Percentiles rank a stretch among this genome's conserved stretches.
Conservation (phyloP, 1,140 invertebrate species). For the Eupristina koningsbergeri region DNA sequence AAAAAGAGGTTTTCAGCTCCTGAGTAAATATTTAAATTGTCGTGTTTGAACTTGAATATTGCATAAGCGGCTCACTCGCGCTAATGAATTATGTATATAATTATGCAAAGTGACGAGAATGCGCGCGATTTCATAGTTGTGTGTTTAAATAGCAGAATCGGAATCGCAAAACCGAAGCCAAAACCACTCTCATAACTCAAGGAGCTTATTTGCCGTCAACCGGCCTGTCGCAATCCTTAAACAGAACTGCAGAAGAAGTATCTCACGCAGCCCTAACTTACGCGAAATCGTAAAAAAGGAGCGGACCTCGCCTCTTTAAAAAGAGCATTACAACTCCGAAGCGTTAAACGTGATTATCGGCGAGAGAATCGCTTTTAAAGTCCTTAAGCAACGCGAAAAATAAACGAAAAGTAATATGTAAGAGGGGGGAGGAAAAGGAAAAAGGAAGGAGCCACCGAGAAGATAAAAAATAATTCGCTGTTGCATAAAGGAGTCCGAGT, state of each 20-base stretch:
- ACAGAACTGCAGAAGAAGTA: slow-evolving; percentile 6
- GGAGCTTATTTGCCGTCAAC: not conserved
- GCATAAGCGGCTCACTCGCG: not conserved
- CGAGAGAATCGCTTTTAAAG: slow-evolving; percentile 36
- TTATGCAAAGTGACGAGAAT: not conserved
- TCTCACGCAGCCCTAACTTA: slow-evolving; percentile 21
- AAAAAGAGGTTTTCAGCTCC: too few relatives aligned
- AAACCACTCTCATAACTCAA: not conserved
- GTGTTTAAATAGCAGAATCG: slow-evolving; percentile 3
- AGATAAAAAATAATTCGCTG: not conserved
- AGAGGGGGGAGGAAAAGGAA: not conserved
- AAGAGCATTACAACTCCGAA: slow-evolving; percentile 33
- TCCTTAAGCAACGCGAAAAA: slow-evolving; percentile 17
- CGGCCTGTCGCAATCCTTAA: slow-evolving; percentile 21
- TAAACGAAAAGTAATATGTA: not conserved
- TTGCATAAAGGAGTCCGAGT: slow-evolving; percentile 38
- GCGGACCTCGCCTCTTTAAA: slow-evolving; percentile 17
- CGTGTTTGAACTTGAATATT: not conserved
- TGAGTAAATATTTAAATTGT: not conserved
- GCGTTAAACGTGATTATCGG: slow-evolving; percentile 37
- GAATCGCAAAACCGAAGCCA: too few relatives aligned
- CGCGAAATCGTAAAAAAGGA: slow-evolving; percentile 35
- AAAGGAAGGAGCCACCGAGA: not conserved
- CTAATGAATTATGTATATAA: not conserved
- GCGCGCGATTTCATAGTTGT: not conserved